A percentile compares a stretch with the other conserved stretches of the same genome.
phyloP scores from a whole-genome alignment of 1,140 invertebrate species.

The Orchesella cincta region DNA sequence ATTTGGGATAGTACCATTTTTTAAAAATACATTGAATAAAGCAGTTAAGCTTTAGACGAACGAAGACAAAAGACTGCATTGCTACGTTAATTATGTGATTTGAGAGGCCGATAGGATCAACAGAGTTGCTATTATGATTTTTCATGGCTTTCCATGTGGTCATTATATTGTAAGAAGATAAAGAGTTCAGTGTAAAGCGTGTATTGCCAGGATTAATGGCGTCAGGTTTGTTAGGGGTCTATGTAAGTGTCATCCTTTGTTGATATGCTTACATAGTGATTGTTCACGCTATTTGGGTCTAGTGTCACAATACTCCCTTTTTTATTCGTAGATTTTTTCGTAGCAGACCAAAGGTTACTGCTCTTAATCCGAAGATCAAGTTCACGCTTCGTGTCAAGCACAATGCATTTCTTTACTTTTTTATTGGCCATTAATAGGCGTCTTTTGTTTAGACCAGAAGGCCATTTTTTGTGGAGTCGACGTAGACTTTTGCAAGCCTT shows the following conservation, averaged over 20 bases:
- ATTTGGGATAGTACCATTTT: not conserved
- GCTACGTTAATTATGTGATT: not conserved
- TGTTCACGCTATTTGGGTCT: not conserved
- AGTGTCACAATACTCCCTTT: not conserved
- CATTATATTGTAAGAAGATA: not conserved
- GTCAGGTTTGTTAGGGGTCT: no score
- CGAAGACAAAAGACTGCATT: not conserved
- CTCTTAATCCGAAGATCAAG: not conserved
- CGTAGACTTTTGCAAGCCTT: no score
- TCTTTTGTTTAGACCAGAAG: not conserved
- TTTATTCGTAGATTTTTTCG: no score
- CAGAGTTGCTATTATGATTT: not conserved
- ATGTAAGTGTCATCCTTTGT: not conserved
- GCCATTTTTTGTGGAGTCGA: no score
- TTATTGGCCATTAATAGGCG: not conserved
- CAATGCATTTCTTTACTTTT: not conserved
- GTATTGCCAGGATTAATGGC: not conserved
- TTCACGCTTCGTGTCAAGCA: not conserved
- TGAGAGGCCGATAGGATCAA: not conserved
- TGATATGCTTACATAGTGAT: not conserved
- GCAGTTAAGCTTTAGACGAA: no score
- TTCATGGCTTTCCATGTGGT: constrained; percentile 2
- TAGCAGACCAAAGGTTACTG: not conserved
- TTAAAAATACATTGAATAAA: not conserved
- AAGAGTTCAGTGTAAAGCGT: not conserved